phyloP scores from a whole-genome alignment of 35 echinoderm and acorn worm genomes.

The Patiria miniata region DNA sequence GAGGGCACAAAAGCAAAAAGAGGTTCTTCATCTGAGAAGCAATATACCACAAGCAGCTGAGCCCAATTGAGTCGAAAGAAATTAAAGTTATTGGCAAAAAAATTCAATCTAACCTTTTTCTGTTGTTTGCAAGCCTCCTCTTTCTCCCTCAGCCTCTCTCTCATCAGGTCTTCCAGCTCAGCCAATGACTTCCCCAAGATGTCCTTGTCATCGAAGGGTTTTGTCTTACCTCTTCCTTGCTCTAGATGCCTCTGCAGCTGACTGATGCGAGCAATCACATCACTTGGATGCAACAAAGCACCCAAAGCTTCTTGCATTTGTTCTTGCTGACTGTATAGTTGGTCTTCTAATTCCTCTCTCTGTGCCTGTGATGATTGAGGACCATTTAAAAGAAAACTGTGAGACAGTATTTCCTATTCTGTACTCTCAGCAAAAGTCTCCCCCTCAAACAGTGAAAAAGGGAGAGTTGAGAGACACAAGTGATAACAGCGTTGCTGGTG shows the following conservation, averaged over 20 bases:
- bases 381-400: too few species aligned
- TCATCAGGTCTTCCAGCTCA: conserved; percentile 57
- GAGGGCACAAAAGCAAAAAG: too few species aligned
- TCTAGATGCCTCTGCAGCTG: conserved; percentile 29
- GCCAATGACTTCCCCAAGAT: conserved; percentile 64
- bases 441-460: too few species aligned
- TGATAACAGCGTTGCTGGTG: too few species aligned
- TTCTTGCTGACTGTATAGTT: conserved; percentile 21
- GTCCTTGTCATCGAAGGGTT: conserved; percentile 49
- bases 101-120: not conserved
- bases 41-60: too few species aligned
- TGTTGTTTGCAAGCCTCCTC: conserved; percentile 20
- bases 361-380: conserved; percentile 38
- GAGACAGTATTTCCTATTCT: too few species aligned
- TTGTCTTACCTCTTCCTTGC: not conserved
- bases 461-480: too few species aligned
- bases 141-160: conserved; percentile 50
- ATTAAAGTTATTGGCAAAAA: too few species aligned
- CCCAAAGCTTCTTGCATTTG: conserved; percentile 46
- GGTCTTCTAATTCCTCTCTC: conserved; percentile 54
- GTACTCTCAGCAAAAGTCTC: too few species aligned
- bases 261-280: conserved; percentile 71
- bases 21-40: too few species aligned
- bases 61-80: too few species aligned
- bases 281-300: conserved; percentile 68